phyloP scores from a whole-genome alignment of 2,797 vertebrate species.

The Antennarius maculatus region DNA sequence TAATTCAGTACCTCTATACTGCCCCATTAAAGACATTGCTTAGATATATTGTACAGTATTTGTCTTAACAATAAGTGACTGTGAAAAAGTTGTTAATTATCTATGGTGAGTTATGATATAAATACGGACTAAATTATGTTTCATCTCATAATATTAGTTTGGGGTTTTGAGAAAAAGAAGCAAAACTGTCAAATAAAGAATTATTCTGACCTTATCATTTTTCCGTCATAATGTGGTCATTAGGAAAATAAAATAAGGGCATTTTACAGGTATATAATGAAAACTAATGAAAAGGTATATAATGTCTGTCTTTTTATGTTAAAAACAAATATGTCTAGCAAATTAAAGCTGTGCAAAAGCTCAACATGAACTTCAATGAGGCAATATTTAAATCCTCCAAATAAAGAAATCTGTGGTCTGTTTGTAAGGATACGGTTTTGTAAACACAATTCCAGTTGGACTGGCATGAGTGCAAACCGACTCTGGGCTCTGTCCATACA shows the following conservation, averaged over 20 bases:
- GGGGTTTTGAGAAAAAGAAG: background rate
- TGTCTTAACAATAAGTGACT: background rate
- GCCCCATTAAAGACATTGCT: background rate
- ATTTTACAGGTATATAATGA: background rate
- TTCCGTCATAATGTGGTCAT: background rate
- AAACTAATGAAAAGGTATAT: too few species aligned
- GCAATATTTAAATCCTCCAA: conserved; percentile 42
- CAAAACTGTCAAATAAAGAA: too few species aligned
- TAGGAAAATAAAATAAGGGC: background rate
- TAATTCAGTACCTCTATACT: background rate
- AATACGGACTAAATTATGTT: too few species aligned
- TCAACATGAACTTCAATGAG: conserved; percentile 16
- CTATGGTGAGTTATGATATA: too few species aligned
- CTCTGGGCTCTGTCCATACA: conserved; percentile 35
- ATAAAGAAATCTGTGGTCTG: conserved; percentile 53
- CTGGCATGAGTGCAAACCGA: conserved; percentile 29
- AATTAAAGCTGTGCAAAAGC: conserved; percentile 23
- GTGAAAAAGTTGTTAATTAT: too few species aligned
- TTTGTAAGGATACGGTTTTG: conserved; percentile 36
- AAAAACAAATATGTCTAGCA: background rate
- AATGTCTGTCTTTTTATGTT: conserved; percentile 1
- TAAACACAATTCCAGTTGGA: conserved; percentile 51
- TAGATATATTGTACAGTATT: background rate
- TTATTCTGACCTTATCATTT: conserved; percentile 5
- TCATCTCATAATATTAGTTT: background rate